A percentile compares a stretch with the other conserved stretches of the same genome.
phyloP scores from a whole-genome alignment of 2,113 vertebrate genomes.

The western clawed frog (Xenopus tropicalis) region DNA sequence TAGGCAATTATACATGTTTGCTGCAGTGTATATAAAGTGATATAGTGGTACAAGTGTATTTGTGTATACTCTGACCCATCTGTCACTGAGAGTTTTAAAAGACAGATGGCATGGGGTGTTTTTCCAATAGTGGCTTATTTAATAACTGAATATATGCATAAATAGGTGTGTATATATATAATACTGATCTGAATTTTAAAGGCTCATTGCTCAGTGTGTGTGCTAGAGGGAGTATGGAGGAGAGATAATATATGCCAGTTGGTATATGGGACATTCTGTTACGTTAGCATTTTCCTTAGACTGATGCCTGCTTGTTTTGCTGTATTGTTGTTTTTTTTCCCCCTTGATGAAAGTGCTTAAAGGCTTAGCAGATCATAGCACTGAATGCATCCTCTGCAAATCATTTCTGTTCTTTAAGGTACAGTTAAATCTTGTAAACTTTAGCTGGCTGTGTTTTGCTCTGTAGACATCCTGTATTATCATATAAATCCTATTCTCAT shows the following conservation, averaged over 20 bases:
- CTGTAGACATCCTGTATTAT: no score
- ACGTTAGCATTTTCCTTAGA: conserved; percentile 6
- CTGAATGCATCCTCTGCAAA: background rate
- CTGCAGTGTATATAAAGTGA: no score
- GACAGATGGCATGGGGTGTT: conserved; percentile 12
- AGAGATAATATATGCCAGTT: conserved; percentile 11
- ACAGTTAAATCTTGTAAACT: background rate
- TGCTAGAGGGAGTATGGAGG: conserved; percentile 12
- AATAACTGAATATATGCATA: conserved; percentile 6
- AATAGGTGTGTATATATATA: background rate
- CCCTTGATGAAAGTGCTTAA: conserved; percentile 1
- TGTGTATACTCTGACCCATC: background rate
- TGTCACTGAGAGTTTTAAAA: background rate
- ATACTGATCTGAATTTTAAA: background rate
- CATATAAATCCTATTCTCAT: no score
- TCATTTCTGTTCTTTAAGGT: background rate
- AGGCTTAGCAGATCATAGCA: background rate
- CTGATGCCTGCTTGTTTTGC: conserved; percentile 2
- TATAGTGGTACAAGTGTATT: background rate
- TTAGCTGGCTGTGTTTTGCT: background rate
- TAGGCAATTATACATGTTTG: conserved; percentile 1
- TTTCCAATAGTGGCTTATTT: conserved; percentile 1
- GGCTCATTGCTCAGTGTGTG: background rate
- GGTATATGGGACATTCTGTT: conserved; percentile 24
- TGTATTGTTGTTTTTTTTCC: background rate